Base-by-base conservation (phyloP, 2,797 vertebrate species). In the Melanotaenia boesemani region DNA sequence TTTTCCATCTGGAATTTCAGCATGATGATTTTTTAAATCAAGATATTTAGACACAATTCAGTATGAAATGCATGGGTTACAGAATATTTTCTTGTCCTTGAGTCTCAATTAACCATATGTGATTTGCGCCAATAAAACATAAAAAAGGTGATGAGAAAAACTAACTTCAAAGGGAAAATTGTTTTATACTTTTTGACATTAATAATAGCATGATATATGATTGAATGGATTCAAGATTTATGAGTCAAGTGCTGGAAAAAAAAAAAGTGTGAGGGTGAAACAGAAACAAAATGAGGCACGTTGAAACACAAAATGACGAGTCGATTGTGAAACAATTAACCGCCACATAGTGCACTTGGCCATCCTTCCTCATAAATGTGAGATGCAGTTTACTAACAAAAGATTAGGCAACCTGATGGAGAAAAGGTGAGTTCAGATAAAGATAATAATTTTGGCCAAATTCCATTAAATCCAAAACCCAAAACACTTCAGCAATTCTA, bases 301-400 rank as follows among this genome's bases (percentile, higher is more conserved):
- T 9, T 8, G 12, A 73, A 54, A 55, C 26, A 68, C 1, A 56
- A 22, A 32, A 26, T 37, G 48, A 70, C 18, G 39, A 28, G 46
- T 62, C 36, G 67, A 62, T 80, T 87, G 73, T 56, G 64, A 67
- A 84, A 87, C 74, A 77, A 46, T 64, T 65, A 84, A 67, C 58
- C 61, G 74, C 70, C 79, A 71, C 72, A 67, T 78, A 70, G 48
- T 86, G 77, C 86, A 83, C 87, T 90, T 89, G 72, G 78, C 69
- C 77, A 88, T 90, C 88, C 82, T 89, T 89, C 48, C 81, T 87
- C 69, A 5, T 41, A 16, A 75, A 81, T 83, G 22, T 71, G 78
- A 72, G 79, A 88, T 74, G 50, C 77, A 9, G 66, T 56, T 74
- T 68, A 56, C 64, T 24, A 20, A 48, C 26, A 22, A 26, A 39